Percentiles rank a stretch among this genome's conserved stretches.
Conservation (phyloP, 2,113 vertebrate genomes). For the Podiceps cristatus region DNA sequence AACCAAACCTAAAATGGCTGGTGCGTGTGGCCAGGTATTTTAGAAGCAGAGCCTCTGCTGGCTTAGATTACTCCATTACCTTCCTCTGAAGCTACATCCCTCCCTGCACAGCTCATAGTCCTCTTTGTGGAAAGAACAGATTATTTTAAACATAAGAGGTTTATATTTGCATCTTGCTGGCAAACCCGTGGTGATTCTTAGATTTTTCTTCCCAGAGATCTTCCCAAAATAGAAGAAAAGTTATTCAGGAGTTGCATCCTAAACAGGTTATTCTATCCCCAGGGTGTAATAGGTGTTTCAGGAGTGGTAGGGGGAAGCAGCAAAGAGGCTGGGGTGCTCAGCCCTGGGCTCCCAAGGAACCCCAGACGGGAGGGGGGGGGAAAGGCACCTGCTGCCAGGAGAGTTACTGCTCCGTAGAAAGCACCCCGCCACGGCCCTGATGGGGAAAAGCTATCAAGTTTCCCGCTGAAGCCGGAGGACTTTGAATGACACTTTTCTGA, state of each 20-base stretch:
- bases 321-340: not conserved
- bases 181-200: not conserved
- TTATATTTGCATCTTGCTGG: not conserved
- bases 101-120: not conserved
- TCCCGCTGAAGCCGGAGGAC: not conserved
- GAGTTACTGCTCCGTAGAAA: rapidly evolving
- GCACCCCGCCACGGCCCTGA: not conserved
- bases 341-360: rapidly evolving
- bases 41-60: not conserved
- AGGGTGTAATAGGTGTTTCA: not conserved
- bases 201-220: not conserved
- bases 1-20: not conserved
- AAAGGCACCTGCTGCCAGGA: not conserved
- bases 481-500: not conserved
- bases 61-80: not conserved
- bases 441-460: not conserved
- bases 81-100: not conserved
- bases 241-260: not conserved
- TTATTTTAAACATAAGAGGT: not conserved
- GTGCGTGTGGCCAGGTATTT: not conserved
- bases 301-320: not conserved
- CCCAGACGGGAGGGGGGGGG: not conserved
- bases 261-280: not conserved
- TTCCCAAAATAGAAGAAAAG: not conserved
- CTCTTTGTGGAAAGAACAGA: not conserved